A percentile compares a stretch with the other conserved stretches of the same genome.
Conservation (phyloP, 2,888 invertebrate genomes). For the Axea sp. region DNA sequence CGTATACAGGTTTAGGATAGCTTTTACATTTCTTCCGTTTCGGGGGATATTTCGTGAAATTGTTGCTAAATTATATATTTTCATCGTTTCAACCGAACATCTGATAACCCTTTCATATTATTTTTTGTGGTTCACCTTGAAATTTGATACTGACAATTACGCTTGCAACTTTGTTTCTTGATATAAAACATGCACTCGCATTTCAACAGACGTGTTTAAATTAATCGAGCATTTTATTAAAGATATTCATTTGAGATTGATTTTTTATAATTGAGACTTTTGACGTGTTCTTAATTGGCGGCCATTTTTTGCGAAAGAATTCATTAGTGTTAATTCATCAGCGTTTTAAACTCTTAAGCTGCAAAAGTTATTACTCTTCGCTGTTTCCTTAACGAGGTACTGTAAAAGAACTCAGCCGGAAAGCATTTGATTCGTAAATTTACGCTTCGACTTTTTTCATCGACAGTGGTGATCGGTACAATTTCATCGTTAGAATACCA, state of each 20-base stretch:
- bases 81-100: conserved; percentile 9
- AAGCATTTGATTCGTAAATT: conserved; percentile 24
- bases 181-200: background rate
- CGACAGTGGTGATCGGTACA: no score
- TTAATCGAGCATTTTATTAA: conserved; percentile 9
- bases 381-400: conserved; percentile 28
- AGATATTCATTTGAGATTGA: conserved; percentile 2
- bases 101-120: background rate
- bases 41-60: conserved; percentile 48
- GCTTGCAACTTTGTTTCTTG: background rate
- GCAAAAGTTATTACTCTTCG: conserved; percentile 39
- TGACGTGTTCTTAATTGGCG: conserved; percentile 24
- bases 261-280: conserved; percentile 17
- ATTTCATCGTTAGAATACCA: no score
- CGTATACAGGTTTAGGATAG: conserved; percentile 51
- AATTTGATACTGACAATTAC: no score
- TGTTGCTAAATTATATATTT: conserved; percentile 47
- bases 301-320: conserved; percentile 26
- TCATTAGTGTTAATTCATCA: conserved; percentile 42
- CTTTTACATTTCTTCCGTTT: conserved; percentile 53
- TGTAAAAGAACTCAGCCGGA: conserved; percentile 27
- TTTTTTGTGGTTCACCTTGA: conserved; percentile 3
- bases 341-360: conserved; percentile 36
- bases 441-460: conserved; percentile 14
- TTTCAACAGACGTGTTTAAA: background rate